Base-by-base conservation (phyloP, 2,888 invertebrate genomes). In the Harmothoe impar region DNA sequence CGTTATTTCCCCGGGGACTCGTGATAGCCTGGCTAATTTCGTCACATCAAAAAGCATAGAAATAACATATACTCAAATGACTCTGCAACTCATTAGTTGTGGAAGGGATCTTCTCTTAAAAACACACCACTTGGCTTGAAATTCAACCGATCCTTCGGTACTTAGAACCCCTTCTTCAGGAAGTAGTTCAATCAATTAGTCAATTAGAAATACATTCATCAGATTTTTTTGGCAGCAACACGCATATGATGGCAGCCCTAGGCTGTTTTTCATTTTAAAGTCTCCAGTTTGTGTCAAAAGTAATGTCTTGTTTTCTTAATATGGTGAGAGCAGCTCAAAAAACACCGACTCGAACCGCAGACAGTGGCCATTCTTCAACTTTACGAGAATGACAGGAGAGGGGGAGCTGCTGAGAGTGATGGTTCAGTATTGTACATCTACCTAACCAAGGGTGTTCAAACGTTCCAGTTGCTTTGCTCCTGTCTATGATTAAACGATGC, bases 131-230 rank as follows among this genome's bases (percentile, higher is more conserved):
- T 7, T 43, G 20, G 33, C 35, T 81, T 81, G 35, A n/a, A 25
- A 81, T 43, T 81, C 43, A 43, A 10, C 35, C 43, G 81, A 81
- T 81, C 35, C 43, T 43, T 33, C 25, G 81, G n/a, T 81, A 81
- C 81, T 35, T 43, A 81, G 81, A 81, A 35, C 31, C 35, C 23
- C 35, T 81, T 81, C 81, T 43, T 33, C 12, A 5, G 81, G 23
- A 81, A 81, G 81, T 81, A 35, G 33, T 81, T 81, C 43, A 81
- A 81, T 81, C 81, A 81, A 81, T 81, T 81, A 81, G 81, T 35
- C 81, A 81, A 81, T 35, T 81, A 81, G 81, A 81, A 81, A 81
- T 81, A 81, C 81, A 81, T 81, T 81, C 81, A 81, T 81, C 81
- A 81, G 43, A 20, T 35, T 81, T 81, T 43, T 33, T 81, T 81